phyloP scores from a whole-genome alignment of 37 sponge, comb jelly and placozoan species.

The Corticium candelabrum region DNA sequence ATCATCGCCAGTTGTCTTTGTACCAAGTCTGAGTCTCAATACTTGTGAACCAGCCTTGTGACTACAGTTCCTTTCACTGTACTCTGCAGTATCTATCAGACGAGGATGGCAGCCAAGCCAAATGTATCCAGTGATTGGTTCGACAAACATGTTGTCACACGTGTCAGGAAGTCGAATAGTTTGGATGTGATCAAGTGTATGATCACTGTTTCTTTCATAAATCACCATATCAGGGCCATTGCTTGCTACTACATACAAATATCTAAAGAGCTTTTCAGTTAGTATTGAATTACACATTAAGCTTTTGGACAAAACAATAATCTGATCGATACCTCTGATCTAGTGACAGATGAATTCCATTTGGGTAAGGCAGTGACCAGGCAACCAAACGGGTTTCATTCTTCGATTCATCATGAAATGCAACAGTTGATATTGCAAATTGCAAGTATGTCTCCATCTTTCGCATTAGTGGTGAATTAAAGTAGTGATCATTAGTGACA shows the following conservation, averaged over 20 bases:
- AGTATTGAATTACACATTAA: no score
- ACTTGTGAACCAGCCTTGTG: neutral
- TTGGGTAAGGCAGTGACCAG: neutral
- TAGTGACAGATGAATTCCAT: neutral
- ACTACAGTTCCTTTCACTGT: neutral
- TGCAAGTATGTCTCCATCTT: neutral
- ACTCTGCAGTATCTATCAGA: neutral
- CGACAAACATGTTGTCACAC: neutral
- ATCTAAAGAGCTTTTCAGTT: no score
- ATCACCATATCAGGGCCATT: no score
- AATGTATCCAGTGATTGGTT: neutral
- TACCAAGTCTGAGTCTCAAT: neutral
- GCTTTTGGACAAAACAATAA: no score
- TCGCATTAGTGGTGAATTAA: neutral
- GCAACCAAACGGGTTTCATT: neutral
- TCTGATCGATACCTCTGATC: neutral
- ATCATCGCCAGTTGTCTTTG: neutral
- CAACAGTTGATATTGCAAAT: neutral
- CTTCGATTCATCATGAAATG: neutral
- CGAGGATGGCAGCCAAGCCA: constrained; percentile 1
- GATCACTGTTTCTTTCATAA: no score
- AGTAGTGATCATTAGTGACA: neutral
- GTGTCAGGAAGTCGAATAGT: no score
- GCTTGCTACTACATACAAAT: no score
- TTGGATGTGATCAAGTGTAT: no score